These are phyloP conservation scores for Paramormyrops hopkinsi DNA, from an alignment of 2,797 vertebrate species.

Conservation along the genomic window DNA sequence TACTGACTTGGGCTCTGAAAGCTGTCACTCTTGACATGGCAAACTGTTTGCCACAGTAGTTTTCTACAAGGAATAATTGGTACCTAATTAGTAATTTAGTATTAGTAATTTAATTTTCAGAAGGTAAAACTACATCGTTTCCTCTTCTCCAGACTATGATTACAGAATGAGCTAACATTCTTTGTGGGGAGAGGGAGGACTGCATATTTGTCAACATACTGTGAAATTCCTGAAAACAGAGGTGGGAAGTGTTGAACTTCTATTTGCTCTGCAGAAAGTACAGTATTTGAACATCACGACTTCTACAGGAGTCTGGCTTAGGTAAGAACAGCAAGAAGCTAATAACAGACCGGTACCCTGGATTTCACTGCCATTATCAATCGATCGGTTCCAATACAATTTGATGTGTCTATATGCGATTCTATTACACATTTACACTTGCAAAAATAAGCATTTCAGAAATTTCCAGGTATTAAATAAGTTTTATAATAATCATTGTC, in stretches of 20 bases:
- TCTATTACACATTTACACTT: background rate
- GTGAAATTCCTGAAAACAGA: slow-evolving; percentile 11
- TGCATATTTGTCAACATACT: slow-evolving; percentile 9
- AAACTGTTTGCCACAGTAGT: background rate
- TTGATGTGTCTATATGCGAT: background rate
- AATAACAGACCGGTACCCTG: background rate
- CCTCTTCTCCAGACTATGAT: background rate
- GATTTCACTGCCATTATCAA: background rate
- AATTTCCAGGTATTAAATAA: background rate
- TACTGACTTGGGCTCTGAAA: background rate
- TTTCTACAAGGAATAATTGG: background rate
- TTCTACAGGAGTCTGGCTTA: background rate
- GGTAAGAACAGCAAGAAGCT: background rate
- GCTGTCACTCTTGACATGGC: background rate
- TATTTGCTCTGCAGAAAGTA: background rate
- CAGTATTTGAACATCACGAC: background rate
- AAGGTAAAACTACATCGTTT: background rate
- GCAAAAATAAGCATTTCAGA: background rate
- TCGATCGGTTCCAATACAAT: background rate
- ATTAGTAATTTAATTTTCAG: background rate
- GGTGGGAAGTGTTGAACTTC: background rate
- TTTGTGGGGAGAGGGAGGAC: background rate
- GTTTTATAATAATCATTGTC: background rate
- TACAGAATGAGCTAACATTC: background rate
- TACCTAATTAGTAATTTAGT: background rate